Conservation (phyloP, 64 coral and sea anemone species). For the Stichodactyla mertensii region DNA sequence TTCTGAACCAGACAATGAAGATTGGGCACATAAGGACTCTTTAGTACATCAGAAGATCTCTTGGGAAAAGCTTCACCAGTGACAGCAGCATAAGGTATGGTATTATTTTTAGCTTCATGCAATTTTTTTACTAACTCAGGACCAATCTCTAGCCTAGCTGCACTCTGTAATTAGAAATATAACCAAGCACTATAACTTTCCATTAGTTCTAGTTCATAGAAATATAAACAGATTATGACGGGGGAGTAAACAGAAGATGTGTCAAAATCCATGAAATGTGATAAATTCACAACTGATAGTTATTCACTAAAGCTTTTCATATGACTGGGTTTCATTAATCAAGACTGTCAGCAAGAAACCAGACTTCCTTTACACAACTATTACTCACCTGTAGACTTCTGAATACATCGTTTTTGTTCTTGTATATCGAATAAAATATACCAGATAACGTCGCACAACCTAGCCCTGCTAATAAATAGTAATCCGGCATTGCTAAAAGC, state of each 20-base stretch:
- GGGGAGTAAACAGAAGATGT: background rate
- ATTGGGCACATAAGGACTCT: slow-evolving; percentile 48
- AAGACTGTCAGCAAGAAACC: background rate
- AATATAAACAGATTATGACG: background rate
- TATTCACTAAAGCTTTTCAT: too few relatives aligned
- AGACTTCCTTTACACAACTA: background rate
- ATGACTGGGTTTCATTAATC: too few relatives aligned
- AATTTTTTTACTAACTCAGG: slow-evolving; percentile 38
- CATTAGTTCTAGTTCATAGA: too few relatives aligned
- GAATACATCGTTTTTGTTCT: slow-evolving; percentile 42
- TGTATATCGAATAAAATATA: slow-evolving; percentile 77
- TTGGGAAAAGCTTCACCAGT: slow-evolving; percentile 63
- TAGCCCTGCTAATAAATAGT: slow-evolving; percentile 58
- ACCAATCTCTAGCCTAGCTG: slow-evolving; percentile 49
- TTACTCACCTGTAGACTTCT: slow-evolving; percentile 42
- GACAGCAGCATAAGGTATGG: slow-evolving; percentile 74
- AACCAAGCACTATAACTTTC: too few relatives aligned
- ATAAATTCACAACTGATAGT: too few relatives aligned
- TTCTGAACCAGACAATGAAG: slow-evolving; percentile 63
- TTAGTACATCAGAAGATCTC: slow-evolving; percentile 40
- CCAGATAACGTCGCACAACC: slow-evolving; percentile 69
- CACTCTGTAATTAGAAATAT: slow-evolving; percentile 39
- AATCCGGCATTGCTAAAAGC: slow-evolving; percentile 38
- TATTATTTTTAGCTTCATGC: slow-evolving; percentile 22
- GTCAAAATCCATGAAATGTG: background rate